These are phyloP conservation scores for Balearica regulorum DNA, from an alignment of 2,797 vertebrate species.

Conservation along the genomic window DNA sequence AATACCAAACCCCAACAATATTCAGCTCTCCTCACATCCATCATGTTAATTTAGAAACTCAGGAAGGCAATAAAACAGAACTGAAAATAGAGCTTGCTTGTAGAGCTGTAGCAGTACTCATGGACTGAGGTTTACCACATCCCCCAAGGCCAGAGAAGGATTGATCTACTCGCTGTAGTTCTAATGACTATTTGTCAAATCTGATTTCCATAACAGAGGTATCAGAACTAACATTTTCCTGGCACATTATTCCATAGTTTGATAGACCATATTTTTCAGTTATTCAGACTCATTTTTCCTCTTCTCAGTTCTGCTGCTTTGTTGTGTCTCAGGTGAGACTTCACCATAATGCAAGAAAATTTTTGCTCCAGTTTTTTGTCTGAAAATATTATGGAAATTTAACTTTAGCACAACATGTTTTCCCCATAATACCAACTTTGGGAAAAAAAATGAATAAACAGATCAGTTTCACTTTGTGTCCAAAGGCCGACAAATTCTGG, in stretches of 20 bases:
- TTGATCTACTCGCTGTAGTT: neutral
- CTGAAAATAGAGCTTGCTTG: neutral
- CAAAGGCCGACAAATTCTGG: neutral
- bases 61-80: neutral
- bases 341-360: neutral
- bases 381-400: neutral
- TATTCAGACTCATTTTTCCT: neutral
- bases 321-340: neutral
- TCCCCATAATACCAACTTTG: neutral
- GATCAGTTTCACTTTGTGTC: neutral
- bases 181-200: constrained; percentile 15
- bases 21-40: neutral
- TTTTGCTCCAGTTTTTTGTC: neutral
- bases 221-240: neutral
- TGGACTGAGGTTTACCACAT: neutral
- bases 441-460: neutral
- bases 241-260: neutral
- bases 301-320: neutral
- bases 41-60: neutral
- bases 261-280: neutral
- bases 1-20: neutral
- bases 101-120: neutral
- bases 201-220: neutral
- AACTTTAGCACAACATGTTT: neutral
- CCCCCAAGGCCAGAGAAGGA: neutral